These are phyloP conservation scores for Conistra vaccinii DNA, from an alignment of 2,888 invertebrate genomes.

Conservation along the genomic window DNA sequence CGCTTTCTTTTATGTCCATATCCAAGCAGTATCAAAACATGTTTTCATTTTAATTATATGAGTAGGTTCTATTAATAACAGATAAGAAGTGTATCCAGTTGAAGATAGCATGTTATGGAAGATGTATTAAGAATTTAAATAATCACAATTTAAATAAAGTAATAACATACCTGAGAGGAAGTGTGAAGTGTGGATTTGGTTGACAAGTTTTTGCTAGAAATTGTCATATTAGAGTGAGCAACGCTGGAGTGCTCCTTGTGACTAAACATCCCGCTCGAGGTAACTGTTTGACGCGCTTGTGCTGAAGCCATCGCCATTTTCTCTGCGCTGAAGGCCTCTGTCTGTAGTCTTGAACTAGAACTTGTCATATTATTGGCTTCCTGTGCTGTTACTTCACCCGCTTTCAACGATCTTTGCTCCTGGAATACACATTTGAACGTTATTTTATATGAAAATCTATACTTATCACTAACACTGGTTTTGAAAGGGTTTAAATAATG, in stretches of 20 bases:
- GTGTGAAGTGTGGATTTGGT: constrained; percentile 91
- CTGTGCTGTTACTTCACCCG: constrained; percentile 96
- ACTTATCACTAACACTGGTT: constrained; percentile 24
- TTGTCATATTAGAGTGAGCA: constrained; percentile 95
- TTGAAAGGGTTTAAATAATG: not conserved
- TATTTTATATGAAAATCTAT: constrained; percentile 35
- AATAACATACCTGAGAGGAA: constrained; percentile 86
- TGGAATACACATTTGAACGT: constrained; percentile 81
- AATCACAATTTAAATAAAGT: constrained; percentile 13
- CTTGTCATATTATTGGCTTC: constrained; percentile 96
- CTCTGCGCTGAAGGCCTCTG: constrained; percentile 96
- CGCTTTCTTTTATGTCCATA: not conserved
- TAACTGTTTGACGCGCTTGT: constrained; percentile 95
- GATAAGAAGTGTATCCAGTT: not conserved
- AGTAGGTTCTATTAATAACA: not conserved
- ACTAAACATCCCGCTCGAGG: constrained; percentile 95
- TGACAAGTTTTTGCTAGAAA: constrained; percentile 94
- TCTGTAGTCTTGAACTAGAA: constrained; percentile 95
- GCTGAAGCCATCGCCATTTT: constrained; percentile 93
- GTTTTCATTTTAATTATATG: not conserved
- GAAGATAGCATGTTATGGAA: not conserved
- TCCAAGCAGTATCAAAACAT: not conserved
- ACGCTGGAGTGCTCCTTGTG: constrained; percentile 93
- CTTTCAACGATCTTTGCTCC: constrained; percentile 96
- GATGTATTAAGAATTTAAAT: not conserved